Evolutionary conservation across 1,140 invertebrate genomes (phyloP).

Genomic region (Plectrocnemia conspersa): DNA sequence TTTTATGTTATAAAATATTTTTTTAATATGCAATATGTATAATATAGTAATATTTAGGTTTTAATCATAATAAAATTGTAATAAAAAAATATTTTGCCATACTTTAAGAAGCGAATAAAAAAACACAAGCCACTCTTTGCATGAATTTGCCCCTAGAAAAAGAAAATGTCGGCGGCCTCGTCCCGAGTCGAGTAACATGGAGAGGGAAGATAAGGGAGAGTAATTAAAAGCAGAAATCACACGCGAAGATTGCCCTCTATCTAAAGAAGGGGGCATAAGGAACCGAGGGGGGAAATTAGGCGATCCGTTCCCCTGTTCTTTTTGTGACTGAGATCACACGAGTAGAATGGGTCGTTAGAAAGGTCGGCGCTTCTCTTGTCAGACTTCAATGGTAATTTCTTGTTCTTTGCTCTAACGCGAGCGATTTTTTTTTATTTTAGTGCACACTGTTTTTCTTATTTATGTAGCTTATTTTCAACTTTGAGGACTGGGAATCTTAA

Average conservation of each 20-base stretch:
- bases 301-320: constrained; percentile 30
- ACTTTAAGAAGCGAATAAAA: not conserved
- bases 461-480: too few relatives aligned
- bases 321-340: constrained; percentile 33
- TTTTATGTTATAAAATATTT: too few relatives aligned
- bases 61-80: too few relatives aligned
- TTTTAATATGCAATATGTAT: too few relatives aligned
- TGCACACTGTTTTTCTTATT: too few relatives aligned
- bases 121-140: constrained; percentile 10
- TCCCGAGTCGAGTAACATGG: constrained; percentile 1
- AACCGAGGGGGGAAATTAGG: constrained; percentile 32
- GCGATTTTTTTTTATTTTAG: too few relatives aligned
- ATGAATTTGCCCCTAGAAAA: constrained; percentile 15
- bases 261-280: constrained; percentile 9
- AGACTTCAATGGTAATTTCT: constrained; percentile 27
- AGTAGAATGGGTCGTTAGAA: constrained; percentile 34
- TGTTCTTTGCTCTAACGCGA: constrained; percentile 23
- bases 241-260: constrained; percentile 35
- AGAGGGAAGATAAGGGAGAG: constrained; percentile 34
- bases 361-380: constrained; percentile 26
- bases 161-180: constrained; percentile 18
- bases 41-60: too few relatives aligned
- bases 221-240: constrained; percentile 38
- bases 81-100: not conserved
- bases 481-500: too few relatives aligned